Evolutionary conservation across 2,113 vertebrate species (phyloP).

Genomic region (Oryzias javanicus): DNA sequence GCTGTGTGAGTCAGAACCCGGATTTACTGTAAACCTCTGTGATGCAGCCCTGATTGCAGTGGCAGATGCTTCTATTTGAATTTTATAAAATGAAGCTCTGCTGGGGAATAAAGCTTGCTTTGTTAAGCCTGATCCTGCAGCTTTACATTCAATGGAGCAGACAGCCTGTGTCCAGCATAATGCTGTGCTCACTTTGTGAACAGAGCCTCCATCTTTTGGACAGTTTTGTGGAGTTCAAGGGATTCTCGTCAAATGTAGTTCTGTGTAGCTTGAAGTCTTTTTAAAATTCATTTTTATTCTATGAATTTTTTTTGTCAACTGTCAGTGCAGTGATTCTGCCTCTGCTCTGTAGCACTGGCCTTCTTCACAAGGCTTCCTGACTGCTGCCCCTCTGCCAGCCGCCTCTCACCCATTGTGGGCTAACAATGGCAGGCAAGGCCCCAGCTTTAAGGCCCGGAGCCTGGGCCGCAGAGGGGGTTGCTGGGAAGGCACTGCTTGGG

Average conservation of each 20-base stretch:
- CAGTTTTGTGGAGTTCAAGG: slow-evolving; percentile 1
- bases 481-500: slow-evolving; percentile 22
- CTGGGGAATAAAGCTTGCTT: slow-evolving; percentile 47
- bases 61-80: slow-evolving; percentile 45
- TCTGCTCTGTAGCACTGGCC: slow-evolving; percentile 13
- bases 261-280: background rate
- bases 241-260: background rate
- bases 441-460: slow-evolving; percentile 77
- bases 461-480: slow-evolving; percentile 50
- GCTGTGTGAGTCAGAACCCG: background rate
- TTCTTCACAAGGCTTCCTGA: slow-evolving; percentile 65
- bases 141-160: slow-evolving; percentile 43
- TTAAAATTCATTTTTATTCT: slow-evolving; percentile 10
- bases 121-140: slow-evolving; percentile 48
- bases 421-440: slow-evolving; percentile 78
- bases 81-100: slow-evolving; percentile 37
- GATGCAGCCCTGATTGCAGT: slow-evolving; percentile 6
- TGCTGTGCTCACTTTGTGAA: slow-evolving; percentile 24
- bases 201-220: slow-evolving; percentile 11
- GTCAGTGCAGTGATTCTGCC: background rate
- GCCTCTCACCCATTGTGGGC: slow-evolving; percentile 73
- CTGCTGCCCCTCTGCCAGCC: slow-evolving; percentile 70
- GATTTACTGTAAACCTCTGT: slow-evolving; percentile 14
- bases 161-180: slow-evolving; percentile 26
- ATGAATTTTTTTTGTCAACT: slow-evolving; percentile 10